Percentiles rank a stretch among this genome's conserved stretches.
Conservation (phyloP, 2,797 vertebrate species). For the Lepidocolaptes lacrymiger region DNA sequence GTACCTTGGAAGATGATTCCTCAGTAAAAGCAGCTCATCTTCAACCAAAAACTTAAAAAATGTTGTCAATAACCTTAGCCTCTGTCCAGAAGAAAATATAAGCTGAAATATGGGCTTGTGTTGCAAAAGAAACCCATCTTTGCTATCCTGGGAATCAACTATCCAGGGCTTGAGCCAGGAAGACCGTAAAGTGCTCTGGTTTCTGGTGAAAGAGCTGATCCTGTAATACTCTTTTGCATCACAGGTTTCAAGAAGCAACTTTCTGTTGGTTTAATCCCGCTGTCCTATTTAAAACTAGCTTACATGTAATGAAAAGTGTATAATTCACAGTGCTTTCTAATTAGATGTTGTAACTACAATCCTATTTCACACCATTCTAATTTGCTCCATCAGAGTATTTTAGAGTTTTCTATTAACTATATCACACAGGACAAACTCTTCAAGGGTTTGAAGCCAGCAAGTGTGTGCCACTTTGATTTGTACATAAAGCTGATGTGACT, state of each 20-base stretch:
- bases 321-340: constrained; percentile 13
- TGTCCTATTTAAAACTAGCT: constrained; percentile 1
- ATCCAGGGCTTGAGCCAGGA: background rate
- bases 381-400: constrained; percentile 8
- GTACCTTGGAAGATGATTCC: background rate
- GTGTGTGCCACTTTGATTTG: background rate
- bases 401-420: background rate
- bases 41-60: background rate
- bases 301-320: background rate
- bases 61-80: background rate
- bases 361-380: background rate
- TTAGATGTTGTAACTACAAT: constrained; percentile 7
- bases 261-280: background rate
- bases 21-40: background rate
- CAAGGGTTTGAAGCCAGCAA: background rate
- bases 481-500: background rate
- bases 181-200: background rate
- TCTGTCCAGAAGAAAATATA: background rate
- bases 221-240: background rate
- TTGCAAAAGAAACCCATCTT: background rate
- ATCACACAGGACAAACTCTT: background rate
- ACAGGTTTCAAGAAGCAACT: background rate
- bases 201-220: background rate
- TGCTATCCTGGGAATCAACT: background rate
- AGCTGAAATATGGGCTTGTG: background rate